Percentiles rank a stretch among this genome's conserved stretches.
phyloP scores from a whole-genome alignment of 2,113 vertebrate species.

The Paedocypris sp. region DNA sequence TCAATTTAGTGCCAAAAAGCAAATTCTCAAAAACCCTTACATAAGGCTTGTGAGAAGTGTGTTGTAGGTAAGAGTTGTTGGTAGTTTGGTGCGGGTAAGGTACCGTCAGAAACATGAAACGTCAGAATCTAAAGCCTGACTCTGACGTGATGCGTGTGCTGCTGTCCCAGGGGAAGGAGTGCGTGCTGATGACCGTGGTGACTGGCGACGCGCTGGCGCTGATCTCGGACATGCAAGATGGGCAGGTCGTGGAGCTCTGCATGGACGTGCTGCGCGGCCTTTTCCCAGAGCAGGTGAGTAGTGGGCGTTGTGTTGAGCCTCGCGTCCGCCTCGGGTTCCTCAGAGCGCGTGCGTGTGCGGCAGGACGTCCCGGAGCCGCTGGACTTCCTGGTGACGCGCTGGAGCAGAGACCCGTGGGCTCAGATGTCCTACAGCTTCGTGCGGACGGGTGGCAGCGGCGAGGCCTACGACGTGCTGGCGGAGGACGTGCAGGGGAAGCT shows the following conservation, averaged over 20 bases:
- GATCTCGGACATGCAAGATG: conserved; percentile 73
- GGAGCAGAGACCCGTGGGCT: conserved; percentile 85
- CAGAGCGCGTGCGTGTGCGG: background rate
- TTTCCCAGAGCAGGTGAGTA: conserved; percentile 87
- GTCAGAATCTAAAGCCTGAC: too few relatives aligned
- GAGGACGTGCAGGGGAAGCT: conserved; percentile 88
- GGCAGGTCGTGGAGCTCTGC: conserved; percentile 75
- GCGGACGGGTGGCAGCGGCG: conserved; percentile 86
- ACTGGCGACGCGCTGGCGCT: conserved; percentile 76
- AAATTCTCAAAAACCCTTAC: too few relatives aligned
- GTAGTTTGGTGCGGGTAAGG: too few relatives aligned
- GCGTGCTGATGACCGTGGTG: conserved; percentile 89
- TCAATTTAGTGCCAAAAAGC: too few relatives aligned
- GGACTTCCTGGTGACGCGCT: conserved; percentile 81
- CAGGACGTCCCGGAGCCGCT: conserved; percentile 86
- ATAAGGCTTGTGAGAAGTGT: too few relatives aligned
- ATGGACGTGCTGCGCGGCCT: conserved; percentile 78
- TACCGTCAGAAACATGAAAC: too few relatives aligned
- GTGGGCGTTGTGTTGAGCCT: too few relatives aligned
- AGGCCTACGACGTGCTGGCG: conserved; percentile 88
- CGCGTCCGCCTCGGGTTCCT: too few relatives aligned
- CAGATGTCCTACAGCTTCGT: conserved; percentile 98
- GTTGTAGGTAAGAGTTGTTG: too few relatives aligned
- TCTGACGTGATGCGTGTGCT: too few relatives aligned
- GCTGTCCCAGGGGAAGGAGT: conserved; percentile 78